Evolutionary conservation across 2,888 invertebrate genomes (phyloP), one percentile per base, ranked within the genome.

Genomic region (Hipparchia sbordonii): DNA sequence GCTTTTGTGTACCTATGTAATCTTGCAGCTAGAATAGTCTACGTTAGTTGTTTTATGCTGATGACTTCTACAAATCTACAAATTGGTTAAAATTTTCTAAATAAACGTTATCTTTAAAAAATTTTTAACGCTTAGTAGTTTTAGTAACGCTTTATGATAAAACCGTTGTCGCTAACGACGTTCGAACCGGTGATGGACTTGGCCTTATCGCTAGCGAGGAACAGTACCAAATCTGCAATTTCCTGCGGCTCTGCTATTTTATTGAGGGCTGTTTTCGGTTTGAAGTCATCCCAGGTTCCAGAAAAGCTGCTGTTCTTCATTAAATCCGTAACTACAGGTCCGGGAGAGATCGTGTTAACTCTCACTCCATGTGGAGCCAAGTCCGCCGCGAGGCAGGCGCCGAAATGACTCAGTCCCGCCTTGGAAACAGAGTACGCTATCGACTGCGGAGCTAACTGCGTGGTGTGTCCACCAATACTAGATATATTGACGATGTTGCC

Each of bases 101-200:
- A n/a, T n/a, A 46, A 46, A 3, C 6, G 13, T 8, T 1, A n/a
- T n/a, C n/a, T 23, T 23, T 23, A 23, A 23, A 23, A 23, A 23
- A 0, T 23, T 23, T 23, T 23, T 23, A 23, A 23, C 23, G 23
- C 23, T 23, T 23, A 23, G 23, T 23, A 23, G 23, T 23, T 23
- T 66, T 46, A 57, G 56, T 48, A 7, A 23, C 59, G 59, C 10
- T 68, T 68, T 48, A 68, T 59, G 48, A 68, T 46, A 2, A 12
- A 51, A 12, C 68, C 68, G 48, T 68, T 68, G 59, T 68, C 68
- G 23, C 59, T 13, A 23, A 59, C 8, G 23, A 46, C 51, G 33
- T 68, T 68, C 1, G 68, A 68, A n/a, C 68, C 68, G 7, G 68
- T 68, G 10, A 68, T 51, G 8, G 68, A 68, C 12, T 68, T 59